Evolutionary conservation across 2,113 vertebrate genomes (phyloP), one percentile per base, ranked within the genome.

Genomic region (Boulengeromyrus knoepffleri): DNA sequence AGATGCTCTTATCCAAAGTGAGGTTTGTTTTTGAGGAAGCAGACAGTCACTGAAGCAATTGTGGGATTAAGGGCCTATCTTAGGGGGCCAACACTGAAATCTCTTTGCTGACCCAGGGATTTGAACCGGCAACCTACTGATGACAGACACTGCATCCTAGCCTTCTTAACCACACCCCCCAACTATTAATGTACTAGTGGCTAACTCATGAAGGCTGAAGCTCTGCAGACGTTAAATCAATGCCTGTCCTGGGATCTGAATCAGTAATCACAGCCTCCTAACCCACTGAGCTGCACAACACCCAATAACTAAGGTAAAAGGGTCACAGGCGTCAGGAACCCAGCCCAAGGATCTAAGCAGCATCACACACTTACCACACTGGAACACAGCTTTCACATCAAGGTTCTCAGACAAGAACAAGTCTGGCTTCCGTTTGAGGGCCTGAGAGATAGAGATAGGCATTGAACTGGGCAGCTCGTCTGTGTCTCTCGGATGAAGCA

Each of bases 351-450:
- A 31, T 12, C 31, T 42, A 45, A 58, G 52, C 27, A 84, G 24
- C 39, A 47, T 31, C 66, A 36, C 31, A 36, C 92, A 97, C 99
- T 98, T 96, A 99, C 99, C 99, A 94, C 99, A 99, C 89, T 99
- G 98, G 94, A 98, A 99, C 90, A 99, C 96, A 9, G 98, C 98
- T 95, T 99, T 99, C 94, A 99, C 97, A 47, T 99, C 99, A 94
- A 99, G 95, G 94, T 96, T 98, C 94, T 98, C 97, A 94, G 98
- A 99, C 94, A 99, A 96, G 96, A 97, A 99, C 94, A 99, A 96
- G 95, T 99, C 98, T 39, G 98, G 98, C 93, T 99, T 99, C 97
- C 98, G 96, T 97, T 99, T 99, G 96, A 99, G 96, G 93, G 98
- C 98, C 99, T 99, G 97, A 85, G 94, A 97, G 94, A 96, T 94